A percentile compares a stretch with the other conserved stretches of the same genome.
Evolutionary conservation across 1,140 invertebrate species (phyloP).

Genomic region (Aphelinus certus): DNA sequence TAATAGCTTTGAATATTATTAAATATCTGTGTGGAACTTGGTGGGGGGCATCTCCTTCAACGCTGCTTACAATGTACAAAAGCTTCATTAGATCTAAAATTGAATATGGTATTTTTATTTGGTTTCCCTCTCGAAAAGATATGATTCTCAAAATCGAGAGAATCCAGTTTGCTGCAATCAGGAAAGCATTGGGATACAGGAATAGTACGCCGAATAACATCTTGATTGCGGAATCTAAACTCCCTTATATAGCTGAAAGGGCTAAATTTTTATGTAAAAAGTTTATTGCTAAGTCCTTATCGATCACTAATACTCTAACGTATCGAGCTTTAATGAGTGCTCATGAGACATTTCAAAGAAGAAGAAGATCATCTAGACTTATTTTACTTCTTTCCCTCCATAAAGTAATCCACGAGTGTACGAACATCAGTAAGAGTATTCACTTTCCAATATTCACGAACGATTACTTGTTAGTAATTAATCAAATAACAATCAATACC

Average conservation of each 20-base stretch:
- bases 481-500: too few species aligned
- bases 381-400: too few species aligned
- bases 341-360: too few species aligned
- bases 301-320: too few species aligned
- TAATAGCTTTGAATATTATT: slow-evolving; percentile 27
- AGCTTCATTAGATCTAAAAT: slow-evolving; percentile 29
- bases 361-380: too few species aligned
- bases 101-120: slow-evolving; percentile 27
- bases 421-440: too few species aligned
- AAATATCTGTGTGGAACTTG: slow-evolving; percentile 23
- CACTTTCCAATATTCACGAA: too few species aligned
- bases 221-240: slow-evolving; percentile 35
- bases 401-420: too few species aligned
- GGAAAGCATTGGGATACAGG: slow-evolving; percentile 32
- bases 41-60: slow-evolving; percentile 24
- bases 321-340: too few species aligned
- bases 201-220: slow-evolving; percentile 32
- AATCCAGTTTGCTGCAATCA: slow-evolving; percentile 24
- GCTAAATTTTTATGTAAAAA: too few species aligned
- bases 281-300: too few species aligned
- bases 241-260: not conserved
- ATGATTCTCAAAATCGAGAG: slow-evolving; percentile 9
- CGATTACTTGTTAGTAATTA: too few species aligned
- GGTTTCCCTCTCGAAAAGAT: not conserved
- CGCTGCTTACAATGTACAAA: slow-evolving; percentile 24